Base-by-base conservation (phyloP, 2,797 vertebrate genomes). In the Sebastes goodei region DNA sequence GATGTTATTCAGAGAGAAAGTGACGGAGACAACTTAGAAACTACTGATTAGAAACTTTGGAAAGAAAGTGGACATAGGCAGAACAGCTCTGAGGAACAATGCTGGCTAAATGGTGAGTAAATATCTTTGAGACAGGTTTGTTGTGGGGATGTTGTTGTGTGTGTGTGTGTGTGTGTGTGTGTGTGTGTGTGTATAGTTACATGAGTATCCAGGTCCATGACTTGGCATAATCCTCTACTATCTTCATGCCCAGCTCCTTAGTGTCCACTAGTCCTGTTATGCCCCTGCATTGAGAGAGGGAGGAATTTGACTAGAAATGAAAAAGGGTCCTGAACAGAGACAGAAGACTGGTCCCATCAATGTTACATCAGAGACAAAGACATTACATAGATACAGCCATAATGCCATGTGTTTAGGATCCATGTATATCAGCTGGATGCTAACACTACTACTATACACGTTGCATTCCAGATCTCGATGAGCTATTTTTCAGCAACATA, bases 181-280 rank as follows among this genome's bases (percentile, higher is more conserved):
- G 66, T 74, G 33, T 87, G 38, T 46, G 66, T 42, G 66, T 74
- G 30, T 87, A 25, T 52, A 62, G 2, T 87, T 84, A 91, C 89
- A 84, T 71, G 7, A 92, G 64, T 38, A 91, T 92, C 90, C 90
- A 92, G 20, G 63, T 2, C 92, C 92, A 93, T 5, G 92, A 90
- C 32, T 88, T 87, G 60, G 82, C 61, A 17, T 85, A 91, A 67
- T 93, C 92, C 32, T 92, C 90, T 17, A 88, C 68, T 20, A 93
- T 86, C 89, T 90, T 92, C 63, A 88, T 14, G 33, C 81, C 78
- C 42, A 91, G 35, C 9, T 92, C 82, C 65, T 83, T 89, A 1
- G 89, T 78, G 76, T 91, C 90, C 74, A 82, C 23, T 0, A 88
- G 81, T 33, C 71, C 79, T 25, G 79, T 85, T 49, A 92, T 78